Percentiles rank a stretch among this genome's conserved stretches.
These are phyloP conservation scores for Tolmerus cingulatus DNA, from an alignment of 2,888 invertebrate species.

Conservation along the genomic window DNA sequence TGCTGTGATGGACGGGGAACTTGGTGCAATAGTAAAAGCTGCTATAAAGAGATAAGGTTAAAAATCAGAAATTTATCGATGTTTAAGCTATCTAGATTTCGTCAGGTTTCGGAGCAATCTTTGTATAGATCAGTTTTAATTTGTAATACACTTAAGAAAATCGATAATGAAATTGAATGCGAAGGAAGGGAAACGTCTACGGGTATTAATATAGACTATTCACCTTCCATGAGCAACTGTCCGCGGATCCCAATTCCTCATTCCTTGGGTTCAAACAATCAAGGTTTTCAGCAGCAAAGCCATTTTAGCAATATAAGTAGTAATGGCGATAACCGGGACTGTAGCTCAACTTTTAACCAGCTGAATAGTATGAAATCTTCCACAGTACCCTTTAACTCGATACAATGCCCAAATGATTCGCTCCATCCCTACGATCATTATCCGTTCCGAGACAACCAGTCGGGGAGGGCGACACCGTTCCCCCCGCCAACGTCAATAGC, in stretches of 20 bases:
- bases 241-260: slow-evolving; percentile 51
- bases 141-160: slow-evolving; percentile 88
- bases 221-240: slow-evolving; percentile 10
- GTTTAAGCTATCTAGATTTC: slow-evolving; percentile 86
- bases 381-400: slow-evolving; percentile 4
- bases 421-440: slow-evolving; percentile 63
- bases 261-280: slow-evolving; percentile 46
- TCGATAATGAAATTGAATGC: slow-evolving; percentile 81
- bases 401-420: slow-evolving; percentile 50
- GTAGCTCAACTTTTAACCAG: neutral
- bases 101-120: slow-evolving; percentile 89
- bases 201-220: slow-evolving; percentile 43
- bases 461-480: slow-evolving; percentile 76
- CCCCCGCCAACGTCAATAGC: slow-evolving; percentile 63
- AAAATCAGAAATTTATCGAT: slow-evolving; percentile 92
- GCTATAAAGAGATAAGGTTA: slow-evolving; percentile 84
- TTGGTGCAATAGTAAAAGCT: slow-evolving; percentile 82
- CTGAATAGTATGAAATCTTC: neutral
- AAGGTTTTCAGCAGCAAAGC: slow-evolving; percentile 51
- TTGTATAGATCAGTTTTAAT: slow-evolving; percentile 90
- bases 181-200: slow-evolving; percentile 45
- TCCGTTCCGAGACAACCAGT: slow-evolving; percentile 63
- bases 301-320: slow-evolving; percentile 41
- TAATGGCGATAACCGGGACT: slow-evolving; percentile 39
- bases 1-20: slow-evolving; percentile 79